Evolutionary conservation across 2,113 vertebrate species (phyloP).

Genomic region (Pterophyllum scalare): DNA sequence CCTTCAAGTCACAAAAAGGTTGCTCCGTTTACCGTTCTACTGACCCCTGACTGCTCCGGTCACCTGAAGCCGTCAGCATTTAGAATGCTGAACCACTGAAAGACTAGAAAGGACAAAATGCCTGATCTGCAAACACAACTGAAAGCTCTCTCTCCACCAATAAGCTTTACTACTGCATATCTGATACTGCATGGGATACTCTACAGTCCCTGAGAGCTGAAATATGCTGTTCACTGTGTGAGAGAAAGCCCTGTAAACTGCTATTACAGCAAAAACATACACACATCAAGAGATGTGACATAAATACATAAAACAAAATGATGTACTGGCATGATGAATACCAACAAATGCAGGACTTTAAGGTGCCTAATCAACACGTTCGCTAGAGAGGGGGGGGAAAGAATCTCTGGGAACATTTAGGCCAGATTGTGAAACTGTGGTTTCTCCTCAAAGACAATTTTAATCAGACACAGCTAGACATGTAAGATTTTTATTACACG

Average conservation of each 20-base stretch:
- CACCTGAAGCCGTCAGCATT: constrained; percentile 65
- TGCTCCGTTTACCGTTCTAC: constrained; percentile 10
- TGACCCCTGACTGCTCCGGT: constrained; percentile 43
- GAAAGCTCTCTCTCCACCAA: not conserved
- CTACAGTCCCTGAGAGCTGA: constrained; percentile 27
- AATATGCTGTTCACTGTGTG: constrained; percentile 17
- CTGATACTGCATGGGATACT: not conserved
- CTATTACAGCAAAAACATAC: constrained; percentile 43
- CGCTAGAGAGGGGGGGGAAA: not conserved
- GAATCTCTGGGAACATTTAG: not conserved
- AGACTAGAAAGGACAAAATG: constrained; percentile 65
- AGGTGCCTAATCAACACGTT: constrained; percentile 42
- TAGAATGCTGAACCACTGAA: constrained; percentile 66
- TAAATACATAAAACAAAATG: constrained; percentile 30
- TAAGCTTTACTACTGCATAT: constrained; percentile 24
- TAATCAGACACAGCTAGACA: not conserved
- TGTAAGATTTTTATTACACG: not conserved
- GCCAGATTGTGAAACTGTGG: not conserved
- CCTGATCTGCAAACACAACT: constrained; percentile 54
- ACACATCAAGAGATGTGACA: constrained; percentile 48
- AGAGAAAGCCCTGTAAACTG: constrained; percentile 36
- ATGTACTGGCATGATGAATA: constrained; percentile 61
- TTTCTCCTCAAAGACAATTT: not conserved
- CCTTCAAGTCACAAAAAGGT: not conserved
- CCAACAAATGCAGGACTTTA: constrained; percentile 34